Evolutionary conservation across 2,113 vertebrate genomes (phyloP).

Genomic region (Dipodomys ordii): DNA sequence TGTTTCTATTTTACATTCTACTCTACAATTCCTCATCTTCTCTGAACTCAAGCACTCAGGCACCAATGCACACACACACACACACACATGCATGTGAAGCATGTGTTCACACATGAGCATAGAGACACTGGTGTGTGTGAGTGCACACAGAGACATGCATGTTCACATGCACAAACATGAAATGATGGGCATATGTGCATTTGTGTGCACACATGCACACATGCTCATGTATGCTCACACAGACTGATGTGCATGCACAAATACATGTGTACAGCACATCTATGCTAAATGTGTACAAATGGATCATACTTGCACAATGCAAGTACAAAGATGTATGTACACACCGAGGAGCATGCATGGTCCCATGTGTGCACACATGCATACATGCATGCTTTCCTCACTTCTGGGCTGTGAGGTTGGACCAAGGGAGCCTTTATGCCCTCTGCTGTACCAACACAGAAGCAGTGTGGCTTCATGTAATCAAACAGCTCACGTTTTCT

Average conservation of each 20-base stretch:
- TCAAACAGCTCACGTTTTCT: too few relatives aligned
- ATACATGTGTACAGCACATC: too few relatives aligned
- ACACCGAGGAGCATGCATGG: neutral
- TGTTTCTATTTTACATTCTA: fast-evolving
- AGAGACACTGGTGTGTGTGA: too few relatives aligned
- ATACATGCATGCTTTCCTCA: too few relatives aligned
- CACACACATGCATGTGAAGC: neutral
- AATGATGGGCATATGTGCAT: too few relatives aligned
- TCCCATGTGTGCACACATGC: too few relatives aligned
- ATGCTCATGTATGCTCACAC: neutral
- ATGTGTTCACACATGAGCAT: neutral
- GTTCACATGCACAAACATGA: neutral
- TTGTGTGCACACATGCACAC: too few relatives aligned
- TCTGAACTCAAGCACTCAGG: neutral
- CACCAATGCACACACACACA: neutral
- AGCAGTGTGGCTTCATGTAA: neutral
- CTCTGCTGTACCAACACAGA: fast-evolving
- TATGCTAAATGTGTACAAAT: too few relatives aligned
- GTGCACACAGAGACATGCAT: neutral
- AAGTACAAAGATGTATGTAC: neutral
- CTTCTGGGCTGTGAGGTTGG: fast-evolving
- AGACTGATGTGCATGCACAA: neutral
- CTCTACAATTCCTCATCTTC: too few relatives aligned
- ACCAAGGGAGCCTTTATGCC: fast-evolving
- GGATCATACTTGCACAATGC: neutral